These are phyloP conservation scores for Dendroctonus valens DNA, from an alignment of 1,140 invertebrate genomes.

Conservation along the genomic window DNA sequence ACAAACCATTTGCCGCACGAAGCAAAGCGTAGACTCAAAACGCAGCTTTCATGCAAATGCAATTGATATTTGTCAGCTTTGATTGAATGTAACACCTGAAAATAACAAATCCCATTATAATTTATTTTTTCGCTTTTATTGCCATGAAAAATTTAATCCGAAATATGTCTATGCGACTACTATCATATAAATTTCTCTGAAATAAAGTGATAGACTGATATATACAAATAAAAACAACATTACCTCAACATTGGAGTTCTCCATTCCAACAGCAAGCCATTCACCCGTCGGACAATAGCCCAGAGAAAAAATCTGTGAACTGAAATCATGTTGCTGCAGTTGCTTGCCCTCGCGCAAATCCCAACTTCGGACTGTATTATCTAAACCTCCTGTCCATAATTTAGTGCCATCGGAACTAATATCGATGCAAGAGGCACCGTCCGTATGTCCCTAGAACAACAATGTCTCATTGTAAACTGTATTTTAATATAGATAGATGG, in stretches of 20 bases:
- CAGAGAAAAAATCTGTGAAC: slow-evolving; percentile 88
- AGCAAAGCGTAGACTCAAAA: slow-evolving; percentile 94
- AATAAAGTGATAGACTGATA: neutral
- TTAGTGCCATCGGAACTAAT: slow-evolving; percentile 93
- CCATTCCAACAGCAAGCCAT: slow-evolving; percentile 98
- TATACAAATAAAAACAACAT: neutral
- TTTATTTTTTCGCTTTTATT: neutral
- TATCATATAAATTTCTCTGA: neutral
- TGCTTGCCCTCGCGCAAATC: slow-evolving; percentile 88
- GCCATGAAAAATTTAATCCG: neutral
- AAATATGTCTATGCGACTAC: too few species aligned
- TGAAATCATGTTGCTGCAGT: slow-evolving; percentile 87
- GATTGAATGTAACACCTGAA: slow-evolving; percentile 77
- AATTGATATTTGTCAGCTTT: slow-evolving; percentile 98
- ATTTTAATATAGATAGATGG: too few species aligned
- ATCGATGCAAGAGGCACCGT: slow-evolving; percentile 96
- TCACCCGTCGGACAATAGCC: slow-evolving; percentile 97
- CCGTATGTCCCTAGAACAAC: slow-evolving; percentile 77
- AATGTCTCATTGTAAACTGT: neutral
- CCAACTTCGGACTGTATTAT: slow-evolving; percentile 89
- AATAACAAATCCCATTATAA: slow-evolving; percentile 4
- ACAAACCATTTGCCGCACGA: slow-evolving; percentile 99
- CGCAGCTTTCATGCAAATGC: slow-evolving; percentile 97
- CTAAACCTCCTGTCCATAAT: slow-evolving; percentile 94
- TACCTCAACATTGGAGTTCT: slow-evolving; percentile 93